These are phyloP conservation scores for Scartelaos histophorus DNA, from an alignment of 2,113 vertebrate genomes.

Conservation along the genomic window DNA sequence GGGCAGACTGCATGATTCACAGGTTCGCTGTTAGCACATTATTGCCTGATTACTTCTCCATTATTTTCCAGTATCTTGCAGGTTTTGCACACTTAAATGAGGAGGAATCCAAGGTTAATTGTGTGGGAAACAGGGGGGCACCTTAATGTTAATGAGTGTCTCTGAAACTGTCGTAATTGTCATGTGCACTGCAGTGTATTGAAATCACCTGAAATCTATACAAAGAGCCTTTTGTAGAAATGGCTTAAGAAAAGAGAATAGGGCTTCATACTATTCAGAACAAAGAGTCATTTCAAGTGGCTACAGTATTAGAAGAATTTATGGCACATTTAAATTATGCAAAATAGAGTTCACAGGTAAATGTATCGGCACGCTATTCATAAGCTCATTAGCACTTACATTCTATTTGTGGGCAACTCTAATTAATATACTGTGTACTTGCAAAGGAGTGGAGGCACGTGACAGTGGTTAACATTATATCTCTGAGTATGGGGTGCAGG, in stretches of 20 bases:
- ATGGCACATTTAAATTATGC: not conserved
- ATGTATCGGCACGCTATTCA: no score
- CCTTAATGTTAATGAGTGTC: conserved; percentile 31
- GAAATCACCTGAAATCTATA: conserved; percentile 34
- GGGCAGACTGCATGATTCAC: not conserved
- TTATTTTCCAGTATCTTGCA: conserved; percentile 47
- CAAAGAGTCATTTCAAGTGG: not conserved
- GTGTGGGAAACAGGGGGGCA: conserved; percentile 44
- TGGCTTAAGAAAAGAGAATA: not conserved
- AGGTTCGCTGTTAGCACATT: conserved; percentile 33
- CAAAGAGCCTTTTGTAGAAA: not conserved
- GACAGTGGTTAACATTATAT: no score
- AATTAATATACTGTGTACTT: no score
- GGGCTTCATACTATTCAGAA: not conserved
- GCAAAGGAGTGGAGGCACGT: no score
- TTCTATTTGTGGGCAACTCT: no score
- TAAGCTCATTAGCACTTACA: no score
- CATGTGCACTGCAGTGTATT: conserved; percentile 15
- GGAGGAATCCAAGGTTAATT: conserved; percentile 60
- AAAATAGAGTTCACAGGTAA: not conserved
- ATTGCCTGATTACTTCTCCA: conserved; percentile 20
- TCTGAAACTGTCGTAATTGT: conserved; percentile 30
- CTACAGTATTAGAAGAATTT: not conserved
- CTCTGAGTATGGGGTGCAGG: no score
- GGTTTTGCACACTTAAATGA: conserved; percentile 52